Base-by-base conservation (phyloP, 1,140 invertebrate genomes). In the Caenorhabditis inopinata region DNA sequence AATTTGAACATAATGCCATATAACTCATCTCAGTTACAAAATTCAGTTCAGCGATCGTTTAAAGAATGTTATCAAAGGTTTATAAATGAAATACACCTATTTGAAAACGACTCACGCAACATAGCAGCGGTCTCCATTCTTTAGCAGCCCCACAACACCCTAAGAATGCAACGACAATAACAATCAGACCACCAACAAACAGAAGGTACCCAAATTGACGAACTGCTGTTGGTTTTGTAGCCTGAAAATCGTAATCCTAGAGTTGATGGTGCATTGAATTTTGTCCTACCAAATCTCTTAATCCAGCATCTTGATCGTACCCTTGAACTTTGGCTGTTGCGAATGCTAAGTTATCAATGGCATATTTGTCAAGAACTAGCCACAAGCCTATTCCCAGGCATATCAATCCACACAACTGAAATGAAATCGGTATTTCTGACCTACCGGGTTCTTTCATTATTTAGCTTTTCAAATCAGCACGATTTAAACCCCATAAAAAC, bases 81-180 rank as follows among this genome's bases (percentile, higher is more conserved):
- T n/a, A n/a, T n/a, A n/a, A 42, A 42, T 42, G 38, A 42, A 7
- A 42, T 42, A 14, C 14, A 42, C 14, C 38, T 35, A 25, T 51
- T 1, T 4, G 21, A 38, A 32, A 68, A 11, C 1, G 49, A 81
- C 74, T 83, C 76, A 86, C 85, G 82, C 86, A 87, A 76, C 86
- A 87, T 14, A 87, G 74, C 14, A 87, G 76, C 16, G 86, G 86
- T 29, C 86, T 81, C 86, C 86, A 87, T 78, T 87, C 87, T 74
- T 88, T 88, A 1, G 86, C 86, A 14, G 87, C 87, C 4, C 87
- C 87, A 78, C 87, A 88, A 82, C 87, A 88, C 14, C 87, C 87
- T 23, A 88, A 45, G 45, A 87, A 88, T 25, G 87, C 84, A 12
- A 88, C 86, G 25, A 86, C 32, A 58, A 88, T 85, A 18, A 88